These are phyloP conservation scores for Eupithecia tripunctaria DNA, from an alignment of 2,888 invertebrate species.

Conservation along the genomic window DNA sequence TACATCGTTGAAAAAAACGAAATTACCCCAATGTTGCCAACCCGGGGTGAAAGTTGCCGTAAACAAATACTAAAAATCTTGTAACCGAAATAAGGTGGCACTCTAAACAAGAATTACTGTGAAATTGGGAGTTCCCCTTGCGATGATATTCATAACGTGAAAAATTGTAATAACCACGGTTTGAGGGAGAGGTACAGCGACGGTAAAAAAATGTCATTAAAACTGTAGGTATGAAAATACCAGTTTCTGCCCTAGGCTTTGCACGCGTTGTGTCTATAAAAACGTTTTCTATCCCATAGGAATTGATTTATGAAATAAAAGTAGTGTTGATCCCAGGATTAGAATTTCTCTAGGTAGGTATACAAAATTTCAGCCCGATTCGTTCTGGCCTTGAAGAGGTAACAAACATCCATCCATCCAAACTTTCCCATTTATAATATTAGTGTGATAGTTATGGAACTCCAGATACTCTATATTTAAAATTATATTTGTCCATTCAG, in stretches of 20 bases:
- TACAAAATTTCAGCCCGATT: too few relatives aligned
- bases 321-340: too few relatives aligned
- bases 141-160: slow-evolving; percentile 84
- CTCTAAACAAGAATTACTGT: slow-evolving; percentile 84
- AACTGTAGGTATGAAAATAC: slow-evolving; percentile 18
- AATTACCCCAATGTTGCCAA: slow-evolving; percentile 65
- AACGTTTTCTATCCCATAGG: too few relatives aligned
- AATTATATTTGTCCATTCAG: neutral
- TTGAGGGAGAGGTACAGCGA: slow-evolving; percentile 49
- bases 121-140: slow-evolving; percentile 67
- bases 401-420: too few relatives aligned
- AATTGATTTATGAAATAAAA: too few relatives aligned
- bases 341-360: too few relatives aligned
- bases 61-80: slow-evolving; percentile 84
- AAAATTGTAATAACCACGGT: slow-evolving; percentile 82
- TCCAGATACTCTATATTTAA: slow-evolving; percentile 1
- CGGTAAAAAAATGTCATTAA: slow-evolving; percentile 34
- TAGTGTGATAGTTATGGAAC: too few relatives aligned
- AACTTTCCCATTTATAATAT: too few relatives aligned
- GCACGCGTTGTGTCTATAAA: too few relatives aligned
- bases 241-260: too few relatives aligned
- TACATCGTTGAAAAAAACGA: slow-evolving; percentile 69
- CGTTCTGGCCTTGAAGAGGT: too few relatives aligned
- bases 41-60: slow-evolving; percentile 73
- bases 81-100: slow-evolving; percentile 82